Evolutionary conservation across 2,888 invertebrate species (phyloP).

Genomic region (Hipparchia sbordonii): DNA sequence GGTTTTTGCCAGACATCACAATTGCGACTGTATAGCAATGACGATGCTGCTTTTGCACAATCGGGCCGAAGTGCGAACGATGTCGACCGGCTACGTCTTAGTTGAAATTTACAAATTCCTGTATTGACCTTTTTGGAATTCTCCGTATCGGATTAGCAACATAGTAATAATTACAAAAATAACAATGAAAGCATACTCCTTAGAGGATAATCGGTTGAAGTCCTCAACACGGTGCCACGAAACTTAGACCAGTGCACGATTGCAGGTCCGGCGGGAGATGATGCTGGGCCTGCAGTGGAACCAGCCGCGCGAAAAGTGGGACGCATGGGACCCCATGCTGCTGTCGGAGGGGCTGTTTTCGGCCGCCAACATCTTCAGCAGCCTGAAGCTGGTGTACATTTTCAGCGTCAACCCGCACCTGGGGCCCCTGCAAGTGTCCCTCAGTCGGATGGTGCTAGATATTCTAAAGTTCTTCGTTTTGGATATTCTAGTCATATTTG

Average conservation of each 20-base stretch:
- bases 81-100: too few species aligned
- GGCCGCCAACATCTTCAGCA: conserved; percentile 97
- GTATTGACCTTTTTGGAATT: too few species aligned
- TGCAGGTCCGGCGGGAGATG: conserved; percentile 89
- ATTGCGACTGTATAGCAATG: too few species aligned
- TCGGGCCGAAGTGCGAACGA: background rate
- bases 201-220: too few species aligned
- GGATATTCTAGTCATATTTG: conserved; percentile 95
- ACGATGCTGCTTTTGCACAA: too few species aligned
- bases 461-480: conserved; percentile 98
- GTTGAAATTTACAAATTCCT: too few species aligned
- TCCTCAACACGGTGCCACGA: too few species aligned
- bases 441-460: conserved; percentile 97
- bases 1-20: too few species aligned
- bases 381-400: conserved; percentile 97
- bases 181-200: background rate
- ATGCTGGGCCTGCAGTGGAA: conserved; percentile 83
- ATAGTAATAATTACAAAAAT: background rate
- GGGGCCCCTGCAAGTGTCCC: conserved; percentile 97
- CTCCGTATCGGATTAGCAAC: too few species aligned
- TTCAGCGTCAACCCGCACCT: conserved; percentile 98
- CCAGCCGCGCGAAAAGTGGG: conserved; percentile 95
- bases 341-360: conserved; percentile 98
- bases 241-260: background rate
- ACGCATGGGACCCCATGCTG: conserved; percentile 99